A percentile compares a stretch with the other conserved stretches of the same genome.
These are phyloP conservation scores for Gymnocheta viridis DNA, from an alignment of 2,888 invertebrate species.

Conservation along the genomic window DNA sequence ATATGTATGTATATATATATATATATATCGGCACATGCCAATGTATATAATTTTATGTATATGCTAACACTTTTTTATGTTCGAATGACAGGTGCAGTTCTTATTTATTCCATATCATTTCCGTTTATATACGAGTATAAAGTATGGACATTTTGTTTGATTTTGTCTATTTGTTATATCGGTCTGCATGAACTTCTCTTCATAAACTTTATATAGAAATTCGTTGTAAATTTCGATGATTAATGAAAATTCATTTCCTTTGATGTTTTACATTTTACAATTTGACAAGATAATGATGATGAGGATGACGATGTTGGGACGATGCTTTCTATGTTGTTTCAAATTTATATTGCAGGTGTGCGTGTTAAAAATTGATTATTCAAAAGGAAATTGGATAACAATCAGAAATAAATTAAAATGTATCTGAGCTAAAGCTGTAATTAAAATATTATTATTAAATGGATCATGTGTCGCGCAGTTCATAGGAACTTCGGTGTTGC, in stretches of 20 bases:
- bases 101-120: conserved; percentile 80
- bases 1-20: neutral
- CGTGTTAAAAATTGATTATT: conserved; percentile 6
- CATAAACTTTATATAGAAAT: neutral
- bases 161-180: conserved; percentile 5
- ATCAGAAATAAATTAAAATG: neutral
- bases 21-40: neutral
- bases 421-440: neutral
- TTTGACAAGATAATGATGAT: conserved; percentile 40
- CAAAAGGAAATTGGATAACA: conserved; percentile 32
- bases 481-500: too few relatives aligned
- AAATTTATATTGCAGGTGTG: neutral
- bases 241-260: conserved; percentile 80
- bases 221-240: conserved; percentile 69
- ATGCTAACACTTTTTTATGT: conserved; percentile 14
- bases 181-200: conserved; percentile 1
- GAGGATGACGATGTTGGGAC: neutral
- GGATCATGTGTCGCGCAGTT: too few relatives aligned
- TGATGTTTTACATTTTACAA: conserved; percentile 73
- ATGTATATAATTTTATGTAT: neutral
- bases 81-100: conserved; percentile 76
- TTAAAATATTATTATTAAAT: neutral
- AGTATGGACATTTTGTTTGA: conserved; percentile 5
- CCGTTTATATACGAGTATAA: conserved; percentile 71
- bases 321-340: neutral